These are phyloP conservation scores for Hirundo rustica DNA, from an alignment of 2,797 vertebrate species.

Conservation along the genomic window DNA sequence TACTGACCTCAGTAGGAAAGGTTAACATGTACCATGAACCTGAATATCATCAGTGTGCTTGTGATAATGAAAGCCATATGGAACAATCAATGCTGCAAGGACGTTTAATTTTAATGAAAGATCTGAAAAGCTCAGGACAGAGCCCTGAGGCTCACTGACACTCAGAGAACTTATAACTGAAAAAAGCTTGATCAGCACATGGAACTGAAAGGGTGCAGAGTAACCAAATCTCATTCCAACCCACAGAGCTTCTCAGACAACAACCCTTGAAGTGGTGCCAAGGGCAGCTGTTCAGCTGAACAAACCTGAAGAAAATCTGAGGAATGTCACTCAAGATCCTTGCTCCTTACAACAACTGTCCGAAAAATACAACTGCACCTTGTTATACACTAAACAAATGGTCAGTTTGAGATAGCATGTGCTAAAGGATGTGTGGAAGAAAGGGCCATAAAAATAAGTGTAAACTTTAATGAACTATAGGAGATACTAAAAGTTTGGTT, in stretches of 20 bases:
- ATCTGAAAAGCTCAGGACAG: slow-evolving; percentile 11
- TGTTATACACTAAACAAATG: neutral
- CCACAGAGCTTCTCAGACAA: neutral
- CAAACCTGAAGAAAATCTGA: slow-evolving; percentile 1
- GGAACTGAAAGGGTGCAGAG: neutral
- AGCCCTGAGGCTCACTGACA: neutral
- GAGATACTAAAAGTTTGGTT: neutral
- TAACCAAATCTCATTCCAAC: neutral
- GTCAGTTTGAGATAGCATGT: neutral
- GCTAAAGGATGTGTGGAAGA: neutral
- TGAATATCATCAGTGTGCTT: slow-evolving; percentile 47
- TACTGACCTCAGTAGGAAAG: slow-evolving; percentile 69
- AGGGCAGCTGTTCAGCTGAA: slow-evolving; percentile 8
- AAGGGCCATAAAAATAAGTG: neutral
- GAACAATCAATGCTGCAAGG: slow-evolving; percentile 60
- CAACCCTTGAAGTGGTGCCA: neutral
- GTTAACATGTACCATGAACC: slow-evolving; percentile 60
- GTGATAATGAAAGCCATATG: slow-evolving; percentile 67
- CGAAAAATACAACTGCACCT: slow-evolving; percentile 47
- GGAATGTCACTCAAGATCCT: slow-evolving; percentile 53
- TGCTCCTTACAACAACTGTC: slow-evolving; percentile 45
- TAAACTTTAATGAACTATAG: neutral
- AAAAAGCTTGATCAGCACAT: neutral
- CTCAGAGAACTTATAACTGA: neutral
- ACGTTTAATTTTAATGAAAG: slow-evolving; percentile 59